Percentiles rank a stretch among this genome's conserved stretches.
phyloP scores from a whole-genome alignment of 2,113 vertebrate species.

The Trinectes maculatus region DNA sequence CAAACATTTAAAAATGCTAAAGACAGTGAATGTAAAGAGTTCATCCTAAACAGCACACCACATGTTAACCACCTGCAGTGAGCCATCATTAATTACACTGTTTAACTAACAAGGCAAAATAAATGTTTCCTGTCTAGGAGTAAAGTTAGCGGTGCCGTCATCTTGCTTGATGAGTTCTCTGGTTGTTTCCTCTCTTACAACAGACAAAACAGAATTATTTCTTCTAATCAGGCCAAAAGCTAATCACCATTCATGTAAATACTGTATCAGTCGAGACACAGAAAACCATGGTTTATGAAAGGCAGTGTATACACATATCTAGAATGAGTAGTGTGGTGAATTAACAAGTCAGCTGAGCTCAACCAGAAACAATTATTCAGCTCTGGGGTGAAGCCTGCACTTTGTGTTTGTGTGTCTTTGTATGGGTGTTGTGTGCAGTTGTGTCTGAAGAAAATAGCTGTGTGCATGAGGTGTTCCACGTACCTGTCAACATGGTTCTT shows the following conservation, averaged over 20 bases:
- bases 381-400: slow-evolving; percentile 9
- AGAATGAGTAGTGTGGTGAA: not conserved
- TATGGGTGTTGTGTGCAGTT: not conserved
- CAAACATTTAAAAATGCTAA: too few relatives aligned
- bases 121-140: slow-evolving; percentile 23
- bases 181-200: slow-evolving; percentile 40
- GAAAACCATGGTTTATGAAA: slow-evolving; percentile 15
- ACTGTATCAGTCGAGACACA: not conserved
- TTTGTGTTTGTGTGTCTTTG: slow-evolving; percentile 2
- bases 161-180: slow-evolving; percentile 37
- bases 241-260: slow-evolving; percentile 21
- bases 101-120: slow-evolving; percentile 18
- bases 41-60: not conserved
- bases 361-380: slow-evolving; percentile 26
- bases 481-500: slow-evolving; percentile 11
- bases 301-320: slow-evolving; percentile 6
- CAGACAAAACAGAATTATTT: slow-evolving; percentile 28
- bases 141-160: slow-evolving; percentile 13
- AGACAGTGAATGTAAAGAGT: not conserved
- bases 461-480: not conserved
- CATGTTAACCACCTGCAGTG: not conserved
- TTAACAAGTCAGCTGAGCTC: slow-evolving; percentile 9
- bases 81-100: slow-evolving; percentile 28
- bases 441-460: not conserved
- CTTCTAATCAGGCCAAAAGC: not conserved